Evolutionary conservation across 2,888 invertebrate species (phyloP), one percentile per base, ranked within the genome.

Genomic region (Lasioglossum malachurum): DNA sequence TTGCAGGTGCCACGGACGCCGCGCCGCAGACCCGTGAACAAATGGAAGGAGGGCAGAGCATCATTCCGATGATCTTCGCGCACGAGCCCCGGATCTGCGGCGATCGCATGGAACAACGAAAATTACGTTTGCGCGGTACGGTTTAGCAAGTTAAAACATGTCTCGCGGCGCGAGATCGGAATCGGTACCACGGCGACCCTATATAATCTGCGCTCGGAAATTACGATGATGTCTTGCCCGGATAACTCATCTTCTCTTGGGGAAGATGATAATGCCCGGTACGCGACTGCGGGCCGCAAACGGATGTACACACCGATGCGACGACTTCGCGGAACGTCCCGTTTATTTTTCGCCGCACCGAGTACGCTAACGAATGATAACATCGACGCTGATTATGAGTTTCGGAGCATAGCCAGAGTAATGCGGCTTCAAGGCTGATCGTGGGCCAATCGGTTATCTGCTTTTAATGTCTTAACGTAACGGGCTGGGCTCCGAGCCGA

Each of bases 151-250:
- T 86, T 86, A 77, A 87, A 87, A 74, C 82, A 81, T 86, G 90
- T 87, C 91, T 87, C 69, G 76, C 80, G 89, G 86, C 89, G 64
- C 27, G 79, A 89, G 91, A 90, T 89, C 69, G 75, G 49, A 75
- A 91, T 90, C 88, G 72, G 77, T 38, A 19, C 69, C 67, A 35
- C n/a, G 73, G 80, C 75, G 76, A 80, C 78, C 77, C 81, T 78
- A 83, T 83, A 83, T 90, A 90, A 90, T 90, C 85, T 83, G 60
- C 16, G 82, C 79, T 73, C 77, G 83, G 73, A 87, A 87, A 89
- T 90, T 89, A 90, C 67, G 85, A 87, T 38, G 87, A 87, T 86
- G 86, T 79, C 83, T 88, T 38, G 79, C 69, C 35, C 16, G 71
- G 87, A 87, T 87, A 87, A 86, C 53, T 53, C 19, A 53, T 53